Base-by-base conservation (phyloP, 2,888 invertebrate genomes). In the Carcina quercana region DNA sequence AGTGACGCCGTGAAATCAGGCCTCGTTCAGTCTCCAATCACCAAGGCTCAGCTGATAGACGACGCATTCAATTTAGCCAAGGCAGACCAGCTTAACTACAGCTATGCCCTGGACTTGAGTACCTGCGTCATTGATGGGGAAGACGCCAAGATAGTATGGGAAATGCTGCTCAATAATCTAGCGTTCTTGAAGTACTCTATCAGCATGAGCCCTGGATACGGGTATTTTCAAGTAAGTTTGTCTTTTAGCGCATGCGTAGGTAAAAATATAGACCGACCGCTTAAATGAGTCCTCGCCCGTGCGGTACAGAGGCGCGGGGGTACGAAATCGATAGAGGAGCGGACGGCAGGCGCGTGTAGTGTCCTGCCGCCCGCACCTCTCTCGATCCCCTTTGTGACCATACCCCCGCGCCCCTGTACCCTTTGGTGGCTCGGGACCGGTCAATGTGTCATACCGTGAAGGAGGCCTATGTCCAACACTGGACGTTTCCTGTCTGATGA, bases 11-110 rank as follows among this genome's bases (percentile, higher is more conserved):
- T 88, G 0, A 82, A 83, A 13, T 75, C 86, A 2, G 87, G 82
- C 0, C 45, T 59, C 1, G 65, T 82, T 2, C 86, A 89, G 29
- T 85, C 88, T 0, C 74, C 87, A 0, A 73, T 88, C 2, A 88
- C 89, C 17, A 84, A 90, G 32, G 90, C 90, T 0, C 92, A 93
- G 55, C 70, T 93, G 0, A 83, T 94, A 5, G 91, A 92, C 53
- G 93, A 94, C 53, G 87, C 90, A 1, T 87, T 89, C 59, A 88
- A 88, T 54, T 59, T 89, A 5, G 90, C 90, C 8, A 85, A 88
- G 50, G 78, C 84, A 0, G 86, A 85, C 0, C 66, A 78, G 22
- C 59, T 90, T 0, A 66, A 87, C 49, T 90, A 91, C 57, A 75
- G 73, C 26, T 70, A 86, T 3, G 88, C 91, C 0, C 75, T 93